Percentiles rank a stretch among this genome's conserved stretches.
Conservation (phyloP, 2,113 vertebrate genomes). For the Isurus oxyrinchus region DNA sequence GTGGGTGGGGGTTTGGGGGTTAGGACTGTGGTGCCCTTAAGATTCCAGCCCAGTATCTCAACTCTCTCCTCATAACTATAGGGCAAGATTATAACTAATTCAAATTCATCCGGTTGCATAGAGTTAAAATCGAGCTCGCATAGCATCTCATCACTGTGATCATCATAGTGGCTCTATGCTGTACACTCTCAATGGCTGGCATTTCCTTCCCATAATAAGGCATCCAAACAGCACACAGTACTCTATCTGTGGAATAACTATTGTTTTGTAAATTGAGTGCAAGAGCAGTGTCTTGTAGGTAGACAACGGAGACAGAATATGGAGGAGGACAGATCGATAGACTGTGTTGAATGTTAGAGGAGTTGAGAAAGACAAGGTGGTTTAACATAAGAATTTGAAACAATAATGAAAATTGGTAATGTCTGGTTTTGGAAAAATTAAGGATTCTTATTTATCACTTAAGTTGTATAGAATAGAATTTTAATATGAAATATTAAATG, state of each 20-base stretch:
- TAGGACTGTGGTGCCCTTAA: no score
- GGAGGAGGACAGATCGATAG: no score
- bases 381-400: not conserved
- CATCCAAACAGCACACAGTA: not conserved
- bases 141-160: not conserved
- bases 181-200: not conserved
- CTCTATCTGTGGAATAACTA: not conserved
- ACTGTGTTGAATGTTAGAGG: not conserved
- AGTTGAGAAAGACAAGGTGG: not conserved
- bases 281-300: not conserved
- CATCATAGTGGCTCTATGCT: not conserved
- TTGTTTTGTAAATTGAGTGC: not conserved
- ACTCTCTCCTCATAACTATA: not conserved
- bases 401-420: not conserved
- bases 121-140: no score
- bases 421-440: not conserved
- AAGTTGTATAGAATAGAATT: not conserved
- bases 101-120: no score
- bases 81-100: no score
- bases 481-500: not conserved
- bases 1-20: no score
- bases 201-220: not conserved
- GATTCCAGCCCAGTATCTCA: not conserved
- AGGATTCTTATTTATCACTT: not conserved
- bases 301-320: not conserved